These are phyloP conservation scores for Clamator glandarius DNA, from an alignment of 2,797 vertebrate genomes.

Conservation along the genomic window DNA sequence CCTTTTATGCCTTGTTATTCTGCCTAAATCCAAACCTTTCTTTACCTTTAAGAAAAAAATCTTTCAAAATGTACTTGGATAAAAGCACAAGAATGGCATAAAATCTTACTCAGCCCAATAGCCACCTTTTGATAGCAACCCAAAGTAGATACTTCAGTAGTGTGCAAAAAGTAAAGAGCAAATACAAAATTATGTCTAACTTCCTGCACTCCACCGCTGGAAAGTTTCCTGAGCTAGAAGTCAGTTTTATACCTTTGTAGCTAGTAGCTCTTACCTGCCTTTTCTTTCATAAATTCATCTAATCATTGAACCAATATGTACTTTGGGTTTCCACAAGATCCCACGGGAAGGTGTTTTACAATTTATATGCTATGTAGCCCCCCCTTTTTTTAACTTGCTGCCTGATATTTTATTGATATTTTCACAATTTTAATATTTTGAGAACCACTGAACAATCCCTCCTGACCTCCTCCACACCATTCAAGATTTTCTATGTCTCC, in stretches of 20 bases:
- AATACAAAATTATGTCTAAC: not conserved
- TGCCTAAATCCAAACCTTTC: not conserved
- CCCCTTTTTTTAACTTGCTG: not conserved
- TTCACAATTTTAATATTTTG: not conserved
- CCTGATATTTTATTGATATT: not conserved
- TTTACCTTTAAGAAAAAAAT: not conserved
- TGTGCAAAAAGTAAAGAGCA: not conserved
- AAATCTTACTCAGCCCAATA: not conserved
- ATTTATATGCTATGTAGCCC: not conserved
- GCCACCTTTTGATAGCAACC: not conserved
- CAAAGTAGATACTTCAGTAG: not conserved
- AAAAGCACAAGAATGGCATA: not conserved
- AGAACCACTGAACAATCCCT: not conserved
- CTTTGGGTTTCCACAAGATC: not conserved
- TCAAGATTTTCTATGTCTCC: not conserved
- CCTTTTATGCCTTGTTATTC: not conserved
- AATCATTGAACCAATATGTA: not conserved
- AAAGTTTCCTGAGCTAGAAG: not conserved
- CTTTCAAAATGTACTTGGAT: not conserved
- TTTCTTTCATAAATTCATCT: not conserved
- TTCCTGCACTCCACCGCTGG: not conserved
- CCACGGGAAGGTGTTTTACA: not conserved
- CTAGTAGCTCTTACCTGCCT: not conserved
- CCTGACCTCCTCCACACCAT: not conserved
- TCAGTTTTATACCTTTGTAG: not conserved